Evolutionary conservation across 2,113 vertebrate genomes (phyloP).

Genomic region (Promerops cafer): DNA sequence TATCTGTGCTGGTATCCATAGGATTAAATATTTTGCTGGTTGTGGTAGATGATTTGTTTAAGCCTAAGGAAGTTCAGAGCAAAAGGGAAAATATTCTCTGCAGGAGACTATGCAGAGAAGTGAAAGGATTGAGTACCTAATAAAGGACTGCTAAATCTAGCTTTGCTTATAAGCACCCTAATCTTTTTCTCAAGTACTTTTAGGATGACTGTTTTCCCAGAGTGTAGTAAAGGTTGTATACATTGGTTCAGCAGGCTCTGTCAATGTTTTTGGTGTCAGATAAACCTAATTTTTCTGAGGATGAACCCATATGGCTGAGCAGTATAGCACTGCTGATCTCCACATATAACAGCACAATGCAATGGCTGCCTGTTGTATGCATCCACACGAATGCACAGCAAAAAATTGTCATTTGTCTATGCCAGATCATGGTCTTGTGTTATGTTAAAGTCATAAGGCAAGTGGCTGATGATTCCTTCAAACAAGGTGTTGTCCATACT

Average conservation of each 20-base stretch:
- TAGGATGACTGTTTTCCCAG: not conserved
- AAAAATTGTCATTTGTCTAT: not conserved
- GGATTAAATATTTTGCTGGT: not conserved
- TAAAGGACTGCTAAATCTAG: not conserved
- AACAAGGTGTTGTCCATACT: not conserved
- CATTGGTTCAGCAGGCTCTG: not conserved
- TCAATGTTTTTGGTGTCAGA: not conserved
- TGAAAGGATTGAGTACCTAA: not conserved
- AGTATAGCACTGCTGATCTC: not conserved
- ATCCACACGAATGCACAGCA: not conserved
- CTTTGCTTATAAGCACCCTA: not conserved
- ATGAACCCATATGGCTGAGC: not conserved
- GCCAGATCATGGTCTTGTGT: not conserved
- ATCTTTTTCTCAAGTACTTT: not conserved
- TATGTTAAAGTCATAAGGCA: not conserved
- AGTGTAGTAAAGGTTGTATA: not conserved
- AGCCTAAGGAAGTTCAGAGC: not conserved
- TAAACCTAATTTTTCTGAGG: not conserved
- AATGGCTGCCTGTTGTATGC: not conserved
- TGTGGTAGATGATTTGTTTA: not conserved
- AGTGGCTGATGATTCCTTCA: not conserved
- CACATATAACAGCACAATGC: not conserved
- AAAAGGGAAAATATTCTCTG: not conserved
- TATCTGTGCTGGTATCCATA: not conserved
- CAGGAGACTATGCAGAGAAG: not conserved